Conservation (phyloP, 2,797 vertebrate species). For the Mormyrops boulengeri region DNA sequence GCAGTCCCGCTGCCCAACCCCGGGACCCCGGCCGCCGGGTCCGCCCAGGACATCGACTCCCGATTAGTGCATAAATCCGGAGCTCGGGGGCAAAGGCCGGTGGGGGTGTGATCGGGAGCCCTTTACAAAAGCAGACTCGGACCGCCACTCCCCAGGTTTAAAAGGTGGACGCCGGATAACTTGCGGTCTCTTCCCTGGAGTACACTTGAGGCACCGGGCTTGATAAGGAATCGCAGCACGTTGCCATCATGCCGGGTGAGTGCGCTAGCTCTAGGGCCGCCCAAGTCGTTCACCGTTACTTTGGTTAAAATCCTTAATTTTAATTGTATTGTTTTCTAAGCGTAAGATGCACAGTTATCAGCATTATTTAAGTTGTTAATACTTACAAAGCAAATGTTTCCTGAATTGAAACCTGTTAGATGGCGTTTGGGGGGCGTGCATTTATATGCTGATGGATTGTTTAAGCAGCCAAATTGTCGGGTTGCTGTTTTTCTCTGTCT, state of each 20-base stretch:
- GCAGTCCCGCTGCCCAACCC: neutral
- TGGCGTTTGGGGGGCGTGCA: neutral
- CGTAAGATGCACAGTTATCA: neutral
- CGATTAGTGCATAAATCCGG: neutral
- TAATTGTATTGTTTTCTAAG: neutral
- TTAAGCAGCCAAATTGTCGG: neutral
- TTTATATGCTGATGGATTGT: neutral
- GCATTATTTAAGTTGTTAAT: neutral
- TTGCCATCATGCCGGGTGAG: slow-evolving; percentile 2
- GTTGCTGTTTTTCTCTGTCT: neutral
- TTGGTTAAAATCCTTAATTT: neutral
- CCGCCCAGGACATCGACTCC: neutral
- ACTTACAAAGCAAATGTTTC: neutral
- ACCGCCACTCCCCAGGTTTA: neutral
- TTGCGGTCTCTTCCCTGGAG: neutral
- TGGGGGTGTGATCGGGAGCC: neutral
- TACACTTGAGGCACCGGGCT: too few species aligned
- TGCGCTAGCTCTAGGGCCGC: neutral
- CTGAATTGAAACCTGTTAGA: neutral
- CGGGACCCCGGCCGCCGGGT: neutral
- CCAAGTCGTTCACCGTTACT: neutral
- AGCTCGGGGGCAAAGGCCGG: neutral
- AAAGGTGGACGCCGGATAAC: too few species aligned
- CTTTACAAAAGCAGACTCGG: neutral
- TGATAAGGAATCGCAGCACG: too few species aligned